Evolutionary conservation across 2,113 vertebrate genomes (phyloP), one percentile per base, ranked within the genome.

Genomic region (Gadus macrocephalus): DNA sequence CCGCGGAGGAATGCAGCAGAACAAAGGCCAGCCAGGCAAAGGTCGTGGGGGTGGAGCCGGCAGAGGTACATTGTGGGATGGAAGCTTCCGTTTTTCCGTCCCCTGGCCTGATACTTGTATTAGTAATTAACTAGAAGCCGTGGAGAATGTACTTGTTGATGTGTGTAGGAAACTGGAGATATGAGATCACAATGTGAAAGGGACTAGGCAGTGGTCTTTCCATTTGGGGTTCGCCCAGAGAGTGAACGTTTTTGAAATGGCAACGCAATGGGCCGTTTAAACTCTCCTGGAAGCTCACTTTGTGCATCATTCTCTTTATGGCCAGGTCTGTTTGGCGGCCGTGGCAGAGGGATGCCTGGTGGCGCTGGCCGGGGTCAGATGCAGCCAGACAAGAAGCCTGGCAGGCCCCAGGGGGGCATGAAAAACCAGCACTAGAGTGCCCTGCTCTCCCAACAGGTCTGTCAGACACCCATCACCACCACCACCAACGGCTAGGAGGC

Each of bases 301-400:
- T 25, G n/a, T 12, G 3, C 7, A 7, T 25, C 60, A 15, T 3
- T 16, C 77, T 5, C 64, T 38, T 8, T 63, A 9, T 60, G 28
- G 62, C 15, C 53, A 99, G 97, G 96, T 86, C 90, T 99, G 71
- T 99, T 99, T 27, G 96, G 97, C 0, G 94, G 96, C 12, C 94
- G 97, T 20, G 97, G 97, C 42, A 80, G 97, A 78, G 95, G 95
- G 64, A 90, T 92, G 85, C 77, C 78, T 0, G 87, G 90, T 0
- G 87, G 90, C 79, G 89, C 81, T 0, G 94, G 95, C 16, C 89
- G 95, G 64, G 96, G 96, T 12, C 95, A 93, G 70, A 84, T 93
- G 62, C 83, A 78, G 71, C 93, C 92, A 2, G 96, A 98, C 28
- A 98, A 98, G 61, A 99, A 98, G 81, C 91, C 93, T 0, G 94